These are phyloP conservation scores for Aplochiton taeniatus DNA, from an alignment of 2,797 vertebrate species.

Conservation along the genomic window DNA sequence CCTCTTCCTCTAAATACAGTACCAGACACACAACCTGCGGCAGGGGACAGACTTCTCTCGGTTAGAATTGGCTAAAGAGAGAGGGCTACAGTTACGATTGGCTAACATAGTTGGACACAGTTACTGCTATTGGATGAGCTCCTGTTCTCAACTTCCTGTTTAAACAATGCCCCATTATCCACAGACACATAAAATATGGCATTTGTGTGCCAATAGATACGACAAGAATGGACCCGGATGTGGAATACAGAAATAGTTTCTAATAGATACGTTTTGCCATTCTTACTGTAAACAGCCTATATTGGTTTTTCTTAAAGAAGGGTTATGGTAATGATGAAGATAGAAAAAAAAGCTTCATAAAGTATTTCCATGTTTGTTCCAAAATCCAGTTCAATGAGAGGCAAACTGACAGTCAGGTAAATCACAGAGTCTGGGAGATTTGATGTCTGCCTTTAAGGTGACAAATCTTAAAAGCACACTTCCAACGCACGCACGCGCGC, in stretches of 20 bases:
- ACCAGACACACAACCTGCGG: neutral
- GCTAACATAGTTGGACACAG: slow-evolving; percentile 8
- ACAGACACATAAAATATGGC: too few species aligned
- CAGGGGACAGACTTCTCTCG: neutral
- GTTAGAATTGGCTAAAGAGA: neutral
- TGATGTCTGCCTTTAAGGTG: too few species aligned
- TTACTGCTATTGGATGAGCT: slow-evolving; percentile 1
- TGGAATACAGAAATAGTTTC: too few species aligned
- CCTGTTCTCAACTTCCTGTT: neutral
- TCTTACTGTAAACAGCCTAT: neutral
- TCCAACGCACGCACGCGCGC: neutral
- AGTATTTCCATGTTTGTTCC: too few species aligned
- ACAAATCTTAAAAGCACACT: neutral
- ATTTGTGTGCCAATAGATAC: too few species aligned
- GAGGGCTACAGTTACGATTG: slow-evolving; percentile 1
- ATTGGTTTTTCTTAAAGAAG: neutral
- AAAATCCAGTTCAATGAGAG: too few species aligned
- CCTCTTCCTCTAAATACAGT: neutral
- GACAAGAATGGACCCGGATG: too few species aligned
- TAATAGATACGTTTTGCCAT: too few species aligned
- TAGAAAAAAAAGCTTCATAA: too few species aligned
- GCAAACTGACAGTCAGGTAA: too few species aligned
- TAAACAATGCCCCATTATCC: slow-evolving; percentile 2
- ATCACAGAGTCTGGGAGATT: too few species aligned
- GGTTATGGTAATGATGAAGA: too few species aligned